phyloP scores from a whole-genome alignment of 1,140 invertebrate genomes.

The Cherax destructor region DNA sequence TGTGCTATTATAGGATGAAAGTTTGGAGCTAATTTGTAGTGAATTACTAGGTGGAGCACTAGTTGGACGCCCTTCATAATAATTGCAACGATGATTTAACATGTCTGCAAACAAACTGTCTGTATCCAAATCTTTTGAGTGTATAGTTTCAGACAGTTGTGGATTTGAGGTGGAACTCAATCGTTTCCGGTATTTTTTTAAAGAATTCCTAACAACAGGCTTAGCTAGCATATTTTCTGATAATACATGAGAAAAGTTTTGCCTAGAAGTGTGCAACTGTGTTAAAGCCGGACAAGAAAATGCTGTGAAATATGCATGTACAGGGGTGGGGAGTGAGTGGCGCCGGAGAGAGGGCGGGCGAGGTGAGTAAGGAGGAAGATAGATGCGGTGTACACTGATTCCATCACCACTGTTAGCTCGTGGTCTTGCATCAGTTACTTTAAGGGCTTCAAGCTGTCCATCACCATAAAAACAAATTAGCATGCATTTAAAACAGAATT shows the following conservation, averaged over 20 bases:
- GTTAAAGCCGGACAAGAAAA: conserved; percentile 60
- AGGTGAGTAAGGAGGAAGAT: conserved; percentile 43
- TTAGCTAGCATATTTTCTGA: not conserved
- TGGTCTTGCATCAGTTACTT: not conserved
- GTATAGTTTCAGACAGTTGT: conserved; percentile 47
- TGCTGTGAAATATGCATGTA: conserved; percentile 53
- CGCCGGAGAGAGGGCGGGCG: not conserved
- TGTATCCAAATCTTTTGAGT: conserved; percentile 39
- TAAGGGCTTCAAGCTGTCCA: conserved; percentile 51
- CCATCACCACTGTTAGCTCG: not conserved
- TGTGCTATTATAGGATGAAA: not conserved
- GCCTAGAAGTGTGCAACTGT: conserved; percentile 5
- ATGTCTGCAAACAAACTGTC: conserved; percentile 45
- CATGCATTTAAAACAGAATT: not conserved
- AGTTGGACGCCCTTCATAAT: conserved; percentile 7
- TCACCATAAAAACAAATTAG: conserved; percentile 37
- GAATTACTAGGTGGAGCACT: conserved; percentile 13
- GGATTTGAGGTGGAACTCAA: conserved; percentile 45
- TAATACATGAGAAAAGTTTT: not conserved
- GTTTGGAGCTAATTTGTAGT: conserved; percentile 4
- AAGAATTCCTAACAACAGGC: not conserved
- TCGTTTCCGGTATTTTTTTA: conserved; percentile 16
- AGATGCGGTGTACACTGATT: conserved; percentile 7
- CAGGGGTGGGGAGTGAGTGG: conserved; percentile 18
- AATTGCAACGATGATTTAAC: conserved; percentile 23